Evolutionary conservation across 1,140 invertebrate genomes (phyloP).

Genomic region (Papilio dardanus): DNA sequence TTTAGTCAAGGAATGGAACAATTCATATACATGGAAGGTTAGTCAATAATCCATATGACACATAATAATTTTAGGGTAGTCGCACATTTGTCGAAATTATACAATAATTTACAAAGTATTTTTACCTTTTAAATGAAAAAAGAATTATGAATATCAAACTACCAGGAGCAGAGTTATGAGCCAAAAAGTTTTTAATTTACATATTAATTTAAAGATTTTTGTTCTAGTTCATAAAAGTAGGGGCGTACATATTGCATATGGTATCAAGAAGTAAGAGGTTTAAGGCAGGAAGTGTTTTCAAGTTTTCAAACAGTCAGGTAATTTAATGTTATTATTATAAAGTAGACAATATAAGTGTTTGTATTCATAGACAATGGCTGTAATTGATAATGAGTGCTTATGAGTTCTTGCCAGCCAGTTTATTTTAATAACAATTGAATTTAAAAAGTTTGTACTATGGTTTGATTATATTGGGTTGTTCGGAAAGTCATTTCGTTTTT

Average conservation of each 20-base stretch:
- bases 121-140: too few relatives aligned
- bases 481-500: too few relatives aligned
- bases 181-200: neutral
- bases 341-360: neutral
- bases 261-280: slow-evolving; percentile 91
- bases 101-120: too few relatives aligned
- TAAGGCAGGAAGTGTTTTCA: slow-evolving; percentile 90
- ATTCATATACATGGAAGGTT: slow-evolving; percentile 89
- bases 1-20: slow-evolving; percentile 93
- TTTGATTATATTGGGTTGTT: too few relatives aligned
- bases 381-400: neutral
- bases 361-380: neutral
- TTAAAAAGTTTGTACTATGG: neutral
- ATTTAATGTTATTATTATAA: slow-evolving; percentile 37
- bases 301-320: slow-evolving; percentile 92
- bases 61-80: too few relatives aligned
- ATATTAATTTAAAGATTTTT: slow-evolving; percentile 30
- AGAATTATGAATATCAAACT: too few relatives aligned
- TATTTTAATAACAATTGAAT: neutral
- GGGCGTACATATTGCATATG: slow-evolving; percentile 87
- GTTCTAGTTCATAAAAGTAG: slow-evolving; percentile 77
- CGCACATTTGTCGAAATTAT: too few relatives aligned
- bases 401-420: too few relatives aligned
- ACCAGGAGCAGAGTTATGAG: too few relatives aligned
- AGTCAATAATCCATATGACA: neutral